Base-by-base conservation (phyloP, 30 jellyfish, hydroid and myxozoan genomes). In the Pelagia noctiluca region DNA sequence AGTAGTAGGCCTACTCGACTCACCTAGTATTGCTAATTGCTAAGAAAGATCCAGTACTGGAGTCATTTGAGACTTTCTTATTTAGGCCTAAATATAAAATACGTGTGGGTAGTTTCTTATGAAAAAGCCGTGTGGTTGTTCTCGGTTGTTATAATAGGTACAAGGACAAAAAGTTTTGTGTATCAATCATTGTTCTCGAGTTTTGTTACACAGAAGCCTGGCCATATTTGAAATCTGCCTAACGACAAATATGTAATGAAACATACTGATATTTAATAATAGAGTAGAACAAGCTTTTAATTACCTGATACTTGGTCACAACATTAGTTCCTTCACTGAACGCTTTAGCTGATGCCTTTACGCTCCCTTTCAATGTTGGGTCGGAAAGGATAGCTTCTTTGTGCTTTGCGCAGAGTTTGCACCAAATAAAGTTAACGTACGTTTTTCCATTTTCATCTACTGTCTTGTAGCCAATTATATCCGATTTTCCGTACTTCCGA, bases 391-490 rank as follows among this genome's bases (percentile, higher is more conserved):
- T 60, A 12, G 36, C 21, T 11, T 35, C 54, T 35, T 78, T 63
- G 38, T 80, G 35, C 18, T 4, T 1, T 2, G 91, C 91, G 64
- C 91, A 80, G 13, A 80, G 54, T 48, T 80, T 80, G 62, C 86
- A 76, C 91, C 87, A 80, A 16, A 80, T 66, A 64, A 63, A 64
- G 32, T 80, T 80, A 11, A 38, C 89, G 19, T 63, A 22, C 4
- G 31, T 16, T 30, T 50, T 80, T 24, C 52, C 48, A 65, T 34
- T 42, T 22, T 22, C 68, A 18, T 30, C 50, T 19, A 22, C 91
- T 22, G 8, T 7, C 57, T 80, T 80, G 34, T 80, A 42, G 31
- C 89, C 91, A 36, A 63, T 63, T 32, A 67, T 24, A 11, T 48
- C 46, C 8, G 29, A 12, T 35, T 50, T 46, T 63, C 87, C 87